Base-by-base conservation (phyloP, 2,797 vertebrate species). In the Rhyacichthys aspro region DNA sequence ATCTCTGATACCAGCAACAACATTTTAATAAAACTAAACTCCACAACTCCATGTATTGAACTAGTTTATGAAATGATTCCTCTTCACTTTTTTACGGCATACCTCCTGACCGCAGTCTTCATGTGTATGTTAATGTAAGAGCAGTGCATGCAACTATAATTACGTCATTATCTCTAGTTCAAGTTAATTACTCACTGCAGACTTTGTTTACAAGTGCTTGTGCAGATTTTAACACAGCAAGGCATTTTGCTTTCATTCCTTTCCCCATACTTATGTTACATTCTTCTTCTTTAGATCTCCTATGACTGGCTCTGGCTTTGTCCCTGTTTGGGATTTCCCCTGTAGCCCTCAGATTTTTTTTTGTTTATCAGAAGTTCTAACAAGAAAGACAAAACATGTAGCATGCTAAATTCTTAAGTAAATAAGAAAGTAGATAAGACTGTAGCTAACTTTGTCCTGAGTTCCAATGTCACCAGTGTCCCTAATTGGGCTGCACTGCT, bases 161-260 rank as follows among this genome's bases (percentile, higher is more conserved):
- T 84, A 83, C 45, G 7, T 70, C 72, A 83, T 86, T 78, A 80
- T 86, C 74, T 86, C 46, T 67, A 70, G 72, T 84, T 88, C 41
- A 72, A 80, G 79, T 90, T 89, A 86, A 90, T 88, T 86, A 84
- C 84, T 80, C 79, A 83, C 80, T 72, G 69, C 72, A 78, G 59
- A 55, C 67, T 54, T 38, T 52, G 58, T 67, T 78, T 83, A 50
- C 72, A 67, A 72, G 52, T 41, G 28, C 54, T 63, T 17, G 0
- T 15, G 12, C 63, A 68, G 57, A 73, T 76, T 76, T 80, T n/a
- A n/a, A 23, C 53, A 70, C 57, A 54, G 42, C 55, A 50, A 66
- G 57, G 57, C 3, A 36, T 23, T 39, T 70, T 32, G n/a, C 28
- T 76, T 23, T n/a, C 54, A 19, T 52, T 46, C 11, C 59, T 67